Evolutionary conservation across 2,888 invertebrate genomes (phyloP), one percentile per base, ranked within the genome.

Genomic region (Carcina quercana): DNA sequence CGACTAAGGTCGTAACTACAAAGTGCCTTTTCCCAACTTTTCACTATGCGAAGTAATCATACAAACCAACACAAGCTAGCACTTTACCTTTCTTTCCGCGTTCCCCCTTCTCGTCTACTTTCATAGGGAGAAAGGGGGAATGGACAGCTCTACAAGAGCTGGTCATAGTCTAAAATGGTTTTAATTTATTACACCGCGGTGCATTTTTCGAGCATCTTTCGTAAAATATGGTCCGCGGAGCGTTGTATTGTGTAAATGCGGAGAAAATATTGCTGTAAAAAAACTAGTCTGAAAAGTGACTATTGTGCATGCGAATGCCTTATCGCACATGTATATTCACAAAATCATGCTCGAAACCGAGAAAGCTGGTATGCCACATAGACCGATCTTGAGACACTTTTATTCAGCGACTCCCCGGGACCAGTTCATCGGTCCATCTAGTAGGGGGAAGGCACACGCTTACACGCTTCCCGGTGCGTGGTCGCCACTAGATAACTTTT

Each of bases 141-240:
- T n/a, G n/a, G n/a, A n/a, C n/a, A n/a, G 50, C 26, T 47, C 55
- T 19, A 30, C 38, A 25, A 21, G 28, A n/a, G 33, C 15, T 51
- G 52, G 62, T 34, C 34, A 32, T 12, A 19, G 35, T n/a, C 37
- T 50, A 43, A 51, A 60, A 59, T 56, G 53, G 55, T 62, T 56
- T 56, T 58, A 66, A 68, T 64, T 63, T 62, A 67, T 58, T 45
- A 46, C 43, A 42, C 54, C 43, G 34, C 43, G 40, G 53, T 56
- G 60, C 50, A 55, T 58, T 63, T 61, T 63, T 59, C 43, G 51
- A 47, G 47, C 45, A 46, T 51, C 47, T 53, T 47, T 51, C 46
- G 33, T 61, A 51, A 63, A 60, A 53, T 60, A 58, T 51, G 38
- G 60, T 49, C 53, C 48, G 38, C 42, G 41, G 53, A 55, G 60